Base-by-base conservation (phyloP, 2,888 invertebrate species). In the Phyllotreta striolata region DNA sequence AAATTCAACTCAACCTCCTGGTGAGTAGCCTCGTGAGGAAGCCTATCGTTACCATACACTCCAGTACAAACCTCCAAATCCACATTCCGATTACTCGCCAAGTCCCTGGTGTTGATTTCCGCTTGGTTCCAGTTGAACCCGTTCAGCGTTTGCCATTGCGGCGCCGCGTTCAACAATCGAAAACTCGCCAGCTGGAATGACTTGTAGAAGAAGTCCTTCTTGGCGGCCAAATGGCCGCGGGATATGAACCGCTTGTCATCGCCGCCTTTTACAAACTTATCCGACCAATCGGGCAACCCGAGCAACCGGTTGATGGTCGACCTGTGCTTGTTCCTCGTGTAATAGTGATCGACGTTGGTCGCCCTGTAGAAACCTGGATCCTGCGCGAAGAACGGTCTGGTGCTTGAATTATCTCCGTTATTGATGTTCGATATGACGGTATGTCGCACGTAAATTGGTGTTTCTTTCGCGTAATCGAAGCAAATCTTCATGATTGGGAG, bases 131-230 rank as follows among this genome's bases (percentile, higher is more conserved):
- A 88, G 69, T 86, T 87, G 8, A 84, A 84, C 0, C 79, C 84
- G 73, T 89, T 89, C 72, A 88, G 85, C 2, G 79, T 80, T 70
- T 88, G 86, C 89, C 89, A 90, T 69, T 90, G 90, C 0, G 89
- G 89, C 0, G 87, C 86, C 0, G 84, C 84, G 73, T 90, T 90
- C 54, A 88, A 79, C 72, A 86, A 88, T 77, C 0, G 88, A 78
- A 88, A 89, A 0, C 87, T 85, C 0, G 87, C 77, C 0, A 82
- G 79, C 71, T 89, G 87, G 41, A 85, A 85, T 5, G 84, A 79
- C 0, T 85, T 86, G 69, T 84, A 87, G 9, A 88, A 79, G 70
- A 84, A 87, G 77, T 89, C 89, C 8, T 83, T 84, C 72, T 86
- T 88, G 1, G 89, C 87, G 0, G 85, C 79, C 46, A 88, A 78